Base-by-base conservation (phyloP, 1,140 invertebrate species). In the Magallana ariakensis region DNA sequence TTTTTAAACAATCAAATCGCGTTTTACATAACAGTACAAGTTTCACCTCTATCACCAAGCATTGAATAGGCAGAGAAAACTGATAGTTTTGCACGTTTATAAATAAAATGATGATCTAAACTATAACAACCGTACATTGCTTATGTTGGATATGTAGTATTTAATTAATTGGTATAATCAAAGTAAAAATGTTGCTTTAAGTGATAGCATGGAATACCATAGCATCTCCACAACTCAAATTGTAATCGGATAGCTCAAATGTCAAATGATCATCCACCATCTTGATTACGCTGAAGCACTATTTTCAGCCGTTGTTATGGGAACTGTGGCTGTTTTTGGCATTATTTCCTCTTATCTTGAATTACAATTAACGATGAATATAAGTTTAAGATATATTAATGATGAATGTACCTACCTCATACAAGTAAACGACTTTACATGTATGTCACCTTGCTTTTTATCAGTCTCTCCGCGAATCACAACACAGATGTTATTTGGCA, bases 251-350 rank as follows among this genome's bases (percentile, higher is more conserved):
- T 46, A 84, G 83, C 66, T 84, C 55, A 83, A 83, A 56, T 83
- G 56, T 22, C 58, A 75, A 22, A 75, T 75, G 22, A 75, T 33
- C 66, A 26, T 75, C 70, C 66, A 75, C 85, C 85, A 85, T 85
- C 75, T 85, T 85, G 66, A 85, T 85, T 85, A 85, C 85, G 85
- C 55, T 70, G 75, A 80, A 57, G 53, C 56, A 80, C 85, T 85
- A 85, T 85, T 85, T 85, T 80, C 75, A 80, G 85, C 66, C 66
- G 85, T 85, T 85, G 85, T 75, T 75, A 85, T 85, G 75, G 85
- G 70, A 85, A 85, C 70, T 57, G 56, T 53, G 70, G 57, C 57
- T 80, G 70, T 85, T 85, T 85, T 26, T 80, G 13, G 15, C 8
- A 80, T 26, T 16, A 80, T 57, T 55, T 6, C 55, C 16, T 80